Evolutionary conservation across 2,797 vertebrate species (phyloP).

Genomic region (Sparidentex hasta): DNA sequence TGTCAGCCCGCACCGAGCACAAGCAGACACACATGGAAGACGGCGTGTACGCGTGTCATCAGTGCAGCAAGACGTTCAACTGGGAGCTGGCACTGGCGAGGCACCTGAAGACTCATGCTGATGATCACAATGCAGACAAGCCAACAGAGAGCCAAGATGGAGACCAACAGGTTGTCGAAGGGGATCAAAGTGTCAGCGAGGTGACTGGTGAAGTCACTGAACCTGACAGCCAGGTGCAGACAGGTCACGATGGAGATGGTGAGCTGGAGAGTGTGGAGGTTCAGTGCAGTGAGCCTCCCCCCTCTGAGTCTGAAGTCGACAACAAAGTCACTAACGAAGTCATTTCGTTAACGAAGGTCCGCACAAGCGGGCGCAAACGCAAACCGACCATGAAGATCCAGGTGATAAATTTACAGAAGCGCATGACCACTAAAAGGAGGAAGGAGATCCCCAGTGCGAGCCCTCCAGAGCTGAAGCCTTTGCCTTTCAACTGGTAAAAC

Average conservation of each 20-base stretch:
- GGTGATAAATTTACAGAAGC: slow-evolving; percentile 70
- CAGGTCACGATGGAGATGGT: background rate
- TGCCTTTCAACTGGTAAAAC: slow-evolving; percentile 61
- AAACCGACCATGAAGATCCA: slow-evolving; percentile 78
- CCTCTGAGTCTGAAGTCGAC: slow-evolving; percentile 2
- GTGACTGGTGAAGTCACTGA: background rate
- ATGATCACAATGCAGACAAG: background rate
- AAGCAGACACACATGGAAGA: slow-evolving; percentile 60
- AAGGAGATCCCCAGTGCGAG: slow-evolving; percentile 23
- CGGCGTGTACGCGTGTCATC: slow-evolving; percentile 32
- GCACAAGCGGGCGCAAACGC: slow-evolving; percentile 74
- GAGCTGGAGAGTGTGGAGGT: background rate
- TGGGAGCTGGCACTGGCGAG: slow-evolving; percentile 68
- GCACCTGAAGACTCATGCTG: slow-evolving; percentile 70
- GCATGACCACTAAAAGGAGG: slow-evolving; percentile 55
- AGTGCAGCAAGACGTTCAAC: slow-evolving; percentile 68
- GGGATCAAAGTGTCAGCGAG: background rate
- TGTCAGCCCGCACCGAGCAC: slow-evolving; percentile 59
- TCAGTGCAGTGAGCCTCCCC: background rate
- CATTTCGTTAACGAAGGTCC: slow-evolving; percentile 39
- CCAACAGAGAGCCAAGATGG: background rate
- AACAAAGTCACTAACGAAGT: background rate
- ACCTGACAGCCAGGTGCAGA: background rate
- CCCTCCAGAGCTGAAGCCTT: slow-evolving; percentile 28
- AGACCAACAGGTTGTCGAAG: background rate